Conservation (phyloP, 2,888 invertebrate species). For the Platerodrilus igneus region DNA sequence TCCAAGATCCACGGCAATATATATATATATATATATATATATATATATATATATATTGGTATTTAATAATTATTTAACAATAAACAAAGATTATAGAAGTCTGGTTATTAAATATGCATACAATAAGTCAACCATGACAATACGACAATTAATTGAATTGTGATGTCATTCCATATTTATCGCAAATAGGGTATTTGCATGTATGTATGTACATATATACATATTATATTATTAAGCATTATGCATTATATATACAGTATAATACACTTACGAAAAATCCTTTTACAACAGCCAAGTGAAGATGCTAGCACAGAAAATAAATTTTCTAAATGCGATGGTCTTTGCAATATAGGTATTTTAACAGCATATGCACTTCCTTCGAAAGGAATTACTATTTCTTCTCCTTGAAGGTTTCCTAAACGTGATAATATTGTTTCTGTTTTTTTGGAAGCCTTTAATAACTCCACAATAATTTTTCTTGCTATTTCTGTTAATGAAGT, state of each 20-base stretch:
- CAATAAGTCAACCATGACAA: too few relatives aligned
- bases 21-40: too few relatives aligned
- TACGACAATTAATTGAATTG: too few relatives aligned
- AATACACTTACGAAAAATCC: conserved; percentile 50
- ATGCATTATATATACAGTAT: not conserved
- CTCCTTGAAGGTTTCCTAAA: conserved; percentile 39
- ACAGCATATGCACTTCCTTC: conserved; percentile 52
- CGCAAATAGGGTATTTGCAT: not conserved
- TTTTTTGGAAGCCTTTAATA: conserved; percentile 41
- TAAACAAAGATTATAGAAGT: too few relatives aligned
- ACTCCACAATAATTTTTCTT: conserved; percentile 41
- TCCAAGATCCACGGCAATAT: too few relatives aligned
- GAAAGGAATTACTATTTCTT: conserved; percentile 43
- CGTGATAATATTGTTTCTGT: conserved; percentile 42
- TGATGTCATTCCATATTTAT: not conserved
- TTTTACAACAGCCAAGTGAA: conserved; percentile 54
- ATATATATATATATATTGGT: too few relatives aligned
- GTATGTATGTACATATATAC: not conserved
- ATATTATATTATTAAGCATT: not conserved
- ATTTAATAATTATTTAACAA: too few relatives aligned
- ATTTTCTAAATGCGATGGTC: conserved; percentile 47
- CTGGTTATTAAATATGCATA: too few relatives aligned
- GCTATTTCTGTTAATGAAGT: conserved; percentile 46
- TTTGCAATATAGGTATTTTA: conserved; percentile 52
- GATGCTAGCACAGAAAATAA: conserved; percentile 53